These are phyloP conservation scores for Cladopsammia gracilis DNA, from an alignment of 64 coral and sea anemone genomes.

Conservation along the genomic window DNA sequence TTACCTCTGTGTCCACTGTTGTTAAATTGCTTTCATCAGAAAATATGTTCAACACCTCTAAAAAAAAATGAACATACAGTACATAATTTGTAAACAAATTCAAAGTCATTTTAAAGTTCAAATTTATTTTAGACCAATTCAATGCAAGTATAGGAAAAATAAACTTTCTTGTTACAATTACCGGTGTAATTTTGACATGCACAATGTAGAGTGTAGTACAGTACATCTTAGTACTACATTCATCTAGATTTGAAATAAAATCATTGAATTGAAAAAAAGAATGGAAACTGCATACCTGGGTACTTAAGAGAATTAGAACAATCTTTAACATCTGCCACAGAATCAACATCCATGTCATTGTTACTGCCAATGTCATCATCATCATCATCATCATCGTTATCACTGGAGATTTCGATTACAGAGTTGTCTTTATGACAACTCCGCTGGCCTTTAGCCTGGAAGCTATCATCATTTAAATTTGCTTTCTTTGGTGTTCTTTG, in stretches of 20 bases:
- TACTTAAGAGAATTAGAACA: neutral
- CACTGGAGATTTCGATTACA: conserved; percentile 9
- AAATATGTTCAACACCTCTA: conserved; percentile 21
- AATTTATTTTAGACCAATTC: no score
- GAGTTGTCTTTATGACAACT: neutral
- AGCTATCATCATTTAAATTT: neutral
- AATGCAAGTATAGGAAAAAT: no score
- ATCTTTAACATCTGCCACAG: neutral
- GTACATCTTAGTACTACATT: neutral
- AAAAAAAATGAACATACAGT: neutral
- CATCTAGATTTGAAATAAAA: no score
- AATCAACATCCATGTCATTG: neutral
- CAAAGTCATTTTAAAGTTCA: neutral
- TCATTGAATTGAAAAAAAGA: neutral
- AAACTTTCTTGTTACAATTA: no score
- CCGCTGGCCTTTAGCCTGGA: neutral
- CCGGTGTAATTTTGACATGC: no score
- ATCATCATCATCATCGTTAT: neutral
- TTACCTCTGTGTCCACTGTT: neutral
- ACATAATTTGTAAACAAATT: neutral
- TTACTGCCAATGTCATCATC: neutral
- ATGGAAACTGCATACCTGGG: neutral
- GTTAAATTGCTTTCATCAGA: neutral
- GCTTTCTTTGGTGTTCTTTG: neutral
- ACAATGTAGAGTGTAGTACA: neutral